phyloP scores from a whole-genome alignment of 2,113 vertebrate species.

The Pedionomus torquatus region DNA sequence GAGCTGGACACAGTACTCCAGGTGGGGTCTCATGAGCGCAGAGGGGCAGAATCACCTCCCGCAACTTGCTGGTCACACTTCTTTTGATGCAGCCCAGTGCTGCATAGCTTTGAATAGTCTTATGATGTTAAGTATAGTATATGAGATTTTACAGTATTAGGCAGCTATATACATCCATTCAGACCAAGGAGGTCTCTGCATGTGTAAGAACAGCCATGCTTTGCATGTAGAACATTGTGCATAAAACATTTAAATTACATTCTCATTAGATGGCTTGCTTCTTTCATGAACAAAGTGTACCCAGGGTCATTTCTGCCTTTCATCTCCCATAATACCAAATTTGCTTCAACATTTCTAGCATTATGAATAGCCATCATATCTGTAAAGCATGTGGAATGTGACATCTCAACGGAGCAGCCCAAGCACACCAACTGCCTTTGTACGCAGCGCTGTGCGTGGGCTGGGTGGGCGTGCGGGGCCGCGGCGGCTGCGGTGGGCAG shows the following conservation, averaged over 20 bases:
- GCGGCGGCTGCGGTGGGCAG: neutral
- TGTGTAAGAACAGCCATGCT: neutral
- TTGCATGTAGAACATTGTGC: neutral
- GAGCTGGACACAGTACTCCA: too few species aligned
- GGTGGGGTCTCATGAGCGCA: too few species aligned
- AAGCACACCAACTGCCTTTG: neutral
- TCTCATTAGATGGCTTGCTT: neutral
- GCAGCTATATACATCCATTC: neutral
- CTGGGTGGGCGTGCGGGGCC: neutral
- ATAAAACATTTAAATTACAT: neutral
- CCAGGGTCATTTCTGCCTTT: slow-evolving; percentile 52
- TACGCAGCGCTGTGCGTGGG: neutral
- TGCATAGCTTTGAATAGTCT: neutral
- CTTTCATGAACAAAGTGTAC: slow-evolving; percentile 43
- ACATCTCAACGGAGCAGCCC: neutral
- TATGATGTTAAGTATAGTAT: neutral
- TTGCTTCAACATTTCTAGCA: neutral
- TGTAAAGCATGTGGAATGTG: neutral
- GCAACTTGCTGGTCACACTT: too few species aligned
- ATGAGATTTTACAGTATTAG: neutral
- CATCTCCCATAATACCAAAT: slow-evolving; percentile 68
- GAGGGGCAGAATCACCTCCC: too few species aligned
- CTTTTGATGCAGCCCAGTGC: too few species aligned
- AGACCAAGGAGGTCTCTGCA: neutral
- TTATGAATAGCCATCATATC: neutral